Conservation (phyloP, 2,113 vertebrate genomes). For the Tupaia chinensis region DNA sequence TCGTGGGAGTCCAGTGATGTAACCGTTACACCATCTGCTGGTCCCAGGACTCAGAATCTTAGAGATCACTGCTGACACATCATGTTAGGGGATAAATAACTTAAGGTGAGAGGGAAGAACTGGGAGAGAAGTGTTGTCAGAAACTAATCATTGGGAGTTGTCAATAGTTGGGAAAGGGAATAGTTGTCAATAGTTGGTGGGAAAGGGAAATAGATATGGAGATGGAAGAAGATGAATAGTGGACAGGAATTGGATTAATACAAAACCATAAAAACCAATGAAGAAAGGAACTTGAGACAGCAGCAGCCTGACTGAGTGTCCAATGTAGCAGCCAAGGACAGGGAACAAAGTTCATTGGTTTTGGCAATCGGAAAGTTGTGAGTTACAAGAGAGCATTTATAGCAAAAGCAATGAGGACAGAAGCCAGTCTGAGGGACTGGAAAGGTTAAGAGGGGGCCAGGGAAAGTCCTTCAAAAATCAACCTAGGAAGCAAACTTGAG, state of each 20-base stretch:
- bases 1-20: too few relatives aligned
- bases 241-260: not conserved
- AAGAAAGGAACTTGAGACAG: not conserved
- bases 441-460: constrained; percentile 24
- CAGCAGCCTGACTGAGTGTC: not conserved
- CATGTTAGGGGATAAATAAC: too few relatives aligned
- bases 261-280: not conserved
- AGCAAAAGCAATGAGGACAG: not conserved
- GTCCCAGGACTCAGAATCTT: not conserved
- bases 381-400: not conserved
- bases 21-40: too few relatives aligned
- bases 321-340: not conserved
- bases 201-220: not conserved
- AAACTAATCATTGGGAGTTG: not conserved
- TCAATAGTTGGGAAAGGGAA: not conserved
- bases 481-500: constrained; percentile 31
- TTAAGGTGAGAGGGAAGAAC: not conserved
- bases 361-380: not conserved
- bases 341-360: constrained; percentile 28
- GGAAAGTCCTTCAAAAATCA: constrained; percentile 57
- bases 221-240: not conserved
- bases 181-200: not conserved
- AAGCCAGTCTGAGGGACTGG: not conserved
- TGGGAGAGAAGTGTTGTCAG: not conserved
- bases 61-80: not conserved